Evolutionary conservation across 2,888 invertebrate species (phyloP).

Genomic region (Notocelia uddmanniana): DNA sequence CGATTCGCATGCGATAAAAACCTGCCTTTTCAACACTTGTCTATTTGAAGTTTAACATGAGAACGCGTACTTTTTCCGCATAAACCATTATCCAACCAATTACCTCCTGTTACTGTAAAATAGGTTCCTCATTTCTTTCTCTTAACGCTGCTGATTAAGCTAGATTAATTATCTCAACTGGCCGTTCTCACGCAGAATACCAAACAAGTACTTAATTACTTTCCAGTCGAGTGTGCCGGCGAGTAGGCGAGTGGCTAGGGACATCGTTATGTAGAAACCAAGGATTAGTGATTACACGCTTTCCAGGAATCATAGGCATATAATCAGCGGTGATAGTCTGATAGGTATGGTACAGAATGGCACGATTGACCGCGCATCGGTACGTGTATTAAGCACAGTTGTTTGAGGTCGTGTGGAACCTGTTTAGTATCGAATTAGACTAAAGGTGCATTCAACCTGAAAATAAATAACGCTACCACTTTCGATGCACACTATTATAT

Average conservation of each 20-base stretch:
- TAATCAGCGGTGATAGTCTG: constrained; percentile 28
- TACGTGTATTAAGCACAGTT: constrained; percentile 13
- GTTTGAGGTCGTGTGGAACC: constrained; percentile 20
- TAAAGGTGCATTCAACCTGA: background rate
- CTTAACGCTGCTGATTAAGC: constrained; percentile 13
- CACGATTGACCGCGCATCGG: constrained; percentile 31
- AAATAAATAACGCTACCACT: background rate
- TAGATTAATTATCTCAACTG: constrained; percentile 32
- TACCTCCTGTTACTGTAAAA: constrained; percentile 1
- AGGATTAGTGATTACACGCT: constrained; percentile 40
- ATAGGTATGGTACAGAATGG: constrained; percentile 17
- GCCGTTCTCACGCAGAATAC: constrained; percentile 38
- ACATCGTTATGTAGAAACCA: constrained; percentile 29
- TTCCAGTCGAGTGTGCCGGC: constrained; percentile 33
- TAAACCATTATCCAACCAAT: background rate
- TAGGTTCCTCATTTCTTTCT: constrained; percentile 17
- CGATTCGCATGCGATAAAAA: constrained; percentile 1
- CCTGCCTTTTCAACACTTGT: constrained; percentile 4
- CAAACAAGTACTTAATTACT: constrained; percentile 38
- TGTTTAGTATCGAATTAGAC: background rate
- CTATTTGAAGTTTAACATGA: background rate
- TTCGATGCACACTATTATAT: background rate
- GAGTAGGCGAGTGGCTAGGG: constrained; percentile 15
- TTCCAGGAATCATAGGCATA: constrained; percentile 30
- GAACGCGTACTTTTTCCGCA: background rate